Evolutionary conservation across 2,888 invertebrate genomes (phyloP), one percentile per base, ranked within the genome.

Genomic region (Drosophila lutescens): DNA sequence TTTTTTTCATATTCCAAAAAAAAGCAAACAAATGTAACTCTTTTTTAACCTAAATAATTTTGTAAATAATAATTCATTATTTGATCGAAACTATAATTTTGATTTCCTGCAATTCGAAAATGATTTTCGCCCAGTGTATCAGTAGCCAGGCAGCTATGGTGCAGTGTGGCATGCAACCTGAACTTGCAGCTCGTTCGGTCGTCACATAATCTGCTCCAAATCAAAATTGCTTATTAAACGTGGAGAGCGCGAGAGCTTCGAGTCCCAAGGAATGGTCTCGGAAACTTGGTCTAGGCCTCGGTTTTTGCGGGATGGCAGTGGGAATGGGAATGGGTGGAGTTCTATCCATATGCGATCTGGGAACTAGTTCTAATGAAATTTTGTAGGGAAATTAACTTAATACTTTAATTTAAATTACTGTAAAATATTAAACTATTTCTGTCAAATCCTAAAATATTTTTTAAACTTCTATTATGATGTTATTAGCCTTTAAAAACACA

Each of bases 191-290:
- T 82, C 88, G 86, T 88, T 80, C 65, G 72, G 75, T 74, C 83
- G 87, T 79, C 80, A 79, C 80, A 79, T 80, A 88, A 90, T 90
- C 90, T 90, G 90, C 89, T 90, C 90, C 81, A 88, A 87, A 90
- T 90, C 90, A 86, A 90, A 90, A 90, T 90, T 90, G 84, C 86
- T 90, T 90, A 89, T 90, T 90, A 90, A 90, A 90, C 90, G 90
- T 83, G 84, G 78, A 77, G 44, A 69, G 47, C 47, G 47, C 47
- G 47, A 47, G 47, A 47, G 47, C 30, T 47, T 17, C 47, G 47
- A 47, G 30, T 58, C 40, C 40, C 40, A 55, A 53, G 65, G 53
- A 41, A 47, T 20, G 46, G 47, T 54, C 30, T 43, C 43, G 57
- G 63, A 50, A 60, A 63, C 34, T 46, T 10, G 17, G 40, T 36